Percentiles rank a stretch among this genome's conserved stretches.
phyloP scores from a whole-genome alignment of 1,140 invertebrate species.

The Procambarus clarkii region DNA sequence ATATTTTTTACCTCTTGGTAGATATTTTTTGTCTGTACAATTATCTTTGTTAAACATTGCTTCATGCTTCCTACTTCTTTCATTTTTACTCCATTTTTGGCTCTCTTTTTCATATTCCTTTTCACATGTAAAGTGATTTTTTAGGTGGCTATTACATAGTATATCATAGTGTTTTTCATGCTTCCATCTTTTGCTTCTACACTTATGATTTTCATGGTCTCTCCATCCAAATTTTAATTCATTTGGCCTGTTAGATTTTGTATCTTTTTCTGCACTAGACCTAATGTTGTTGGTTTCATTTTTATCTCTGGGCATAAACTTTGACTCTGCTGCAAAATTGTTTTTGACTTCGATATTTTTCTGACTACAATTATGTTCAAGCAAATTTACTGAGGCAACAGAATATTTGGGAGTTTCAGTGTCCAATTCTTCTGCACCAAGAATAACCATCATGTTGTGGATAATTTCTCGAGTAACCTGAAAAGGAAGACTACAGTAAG shows the following conservation, averaged over 20 bases:
- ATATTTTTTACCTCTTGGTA: background rate
- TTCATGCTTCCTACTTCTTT: constrained; percentile 3
- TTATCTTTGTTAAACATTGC: background rate
- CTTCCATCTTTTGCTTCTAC: background rate
- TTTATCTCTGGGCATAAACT: background rate
- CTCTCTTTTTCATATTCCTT: background rate
- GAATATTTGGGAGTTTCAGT: background rate
- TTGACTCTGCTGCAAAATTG: background rate
- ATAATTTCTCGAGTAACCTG: constrained; percentile 50
- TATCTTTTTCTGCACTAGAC: background rate
- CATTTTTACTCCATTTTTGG: background rate
- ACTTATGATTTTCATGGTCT: background rate
- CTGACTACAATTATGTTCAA: background rate
- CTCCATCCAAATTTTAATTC: background rate
- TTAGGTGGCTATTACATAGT: background rate
- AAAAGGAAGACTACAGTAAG: background rate
- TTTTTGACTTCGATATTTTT: background rate
- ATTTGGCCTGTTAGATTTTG: background rate
- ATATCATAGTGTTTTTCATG: background rate
- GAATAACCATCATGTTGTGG: constrained; percentile 42
- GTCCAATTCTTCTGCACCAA: constrained; percentile 26
- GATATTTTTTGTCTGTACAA: background rate
- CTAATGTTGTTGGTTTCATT: background rate
- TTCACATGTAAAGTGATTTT: background rate
- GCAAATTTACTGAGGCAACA: background rate